phyloP scores from a whole-genome alignment of 2,113 vertebrate species.

The Ifrita kowaldi region DNA sequence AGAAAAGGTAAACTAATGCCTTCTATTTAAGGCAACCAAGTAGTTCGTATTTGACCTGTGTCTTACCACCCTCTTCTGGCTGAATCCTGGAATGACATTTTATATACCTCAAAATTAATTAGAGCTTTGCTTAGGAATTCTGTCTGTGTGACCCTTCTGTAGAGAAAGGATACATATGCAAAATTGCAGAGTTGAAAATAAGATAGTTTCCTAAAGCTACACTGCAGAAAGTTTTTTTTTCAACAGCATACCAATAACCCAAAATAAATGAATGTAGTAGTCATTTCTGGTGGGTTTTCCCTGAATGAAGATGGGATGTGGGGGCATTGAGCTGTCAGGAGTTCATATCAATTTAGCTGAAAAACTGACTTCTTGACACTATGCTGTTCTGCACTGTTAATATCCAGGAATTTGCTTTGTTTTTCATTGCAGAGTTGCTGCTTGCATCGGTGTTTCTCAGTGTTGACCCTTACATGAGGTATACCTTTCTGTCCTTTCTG shows the following conservation, averaged over 20 bases:
- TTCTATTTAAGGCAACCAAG: neutral
- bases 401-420: neutral
- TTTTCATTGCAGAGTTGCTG: constrained; percentile 79
- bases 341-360: neutral
- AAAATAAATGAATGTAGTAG: neutral
- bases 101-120: neutral
- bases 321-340: neutral
- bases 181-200: neutral
- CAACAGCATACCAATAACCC: neutral
- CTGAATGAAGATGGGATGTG: neutral
- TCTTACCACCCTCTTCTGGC: neutral
- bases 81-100: neutral
- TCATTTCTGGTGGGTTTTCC: neutral
- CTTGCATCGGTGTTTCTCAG: constrained; percentile 86
- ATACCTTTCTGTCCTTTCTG: neutral
- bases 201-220: neutral
- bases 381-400: neutral
- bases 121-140: neutral
- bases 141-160: neutral
- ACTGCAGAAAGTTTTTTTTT: neutral
- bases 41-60: neutral
- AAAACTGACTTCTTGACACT: neutral
- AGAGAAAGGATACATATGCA: neutral
- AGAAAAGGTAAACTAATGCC: neutral
- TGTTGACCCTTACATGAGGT: constrained; percentile 92